These are phyloP conservation scores for Caenorhabditis doughertyi DNA, from an alignment of 2,888 invertebrate species.

Conservation along the genomic window DNA sequence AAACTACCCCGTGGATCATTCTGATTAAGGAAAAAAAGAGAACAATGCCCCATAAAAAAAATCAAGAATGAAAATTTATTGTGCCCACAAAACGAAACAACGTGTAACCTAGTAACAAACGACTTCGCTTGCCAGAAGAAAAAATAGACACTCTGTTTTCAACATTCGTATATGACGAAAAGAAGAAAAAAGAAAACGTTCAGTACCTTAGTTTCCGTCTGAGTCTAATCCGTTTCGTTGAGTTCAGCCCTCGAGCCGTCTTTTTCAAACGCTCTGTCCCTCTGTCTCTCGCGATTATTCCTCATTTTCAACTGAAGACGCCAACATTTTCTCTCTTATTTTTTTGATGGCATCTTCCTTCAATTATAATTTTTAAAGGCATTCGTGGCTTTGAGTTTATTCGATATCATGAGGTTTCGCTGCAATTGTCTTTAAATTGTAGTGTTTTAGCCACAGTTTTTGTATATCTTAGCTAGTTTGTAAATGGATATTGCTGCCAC, in stretches of 20 bases:
- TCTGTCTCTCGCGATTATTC: conserved; percentile 44
- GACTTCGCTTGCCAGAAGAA: not conserved
- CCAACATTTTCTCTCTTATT: conserved; percentile 29
- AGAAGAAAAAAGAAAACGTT: conserved; percentile 15
- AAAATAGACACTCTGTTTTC: not conserved
- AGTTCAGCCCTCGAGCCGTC: conserved; percentile 34
- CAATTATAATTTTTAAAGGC: conserved; percentile 18
- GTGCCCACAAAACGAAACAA: conserved; percentile 6
- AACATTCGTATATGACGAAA: conserved; percentile 9
- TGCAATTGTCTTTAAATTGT: no score
- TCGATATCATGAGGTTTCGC: not conserved
- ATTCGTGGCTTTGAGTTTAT: not conserved
- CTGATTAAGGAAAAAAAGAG: not conserved
- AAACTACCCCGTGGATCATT: no score
- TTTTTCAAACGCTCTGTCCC: conserved; percentile 32
- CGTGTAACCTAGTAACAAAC: conserved; percentile 43
- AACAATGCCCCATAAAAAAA: not conserved
- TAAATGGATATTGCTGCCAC: no score
- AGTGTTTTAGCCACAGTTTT: no score
- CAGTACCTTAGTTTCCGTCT: conserved; percentile 25
- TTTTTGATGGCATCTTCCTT: not conserved
- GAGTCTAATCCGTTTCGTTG: conserved; percentile 34
- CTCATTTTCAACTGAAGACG: conserved; percentile 33
- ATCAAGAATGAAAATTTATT: conserved; percentile 1
- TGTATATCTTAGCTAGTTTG: no score